Conservation (phyloP, 2,797 vertebrate genomes). For the Delichon dasypus region DNA sequence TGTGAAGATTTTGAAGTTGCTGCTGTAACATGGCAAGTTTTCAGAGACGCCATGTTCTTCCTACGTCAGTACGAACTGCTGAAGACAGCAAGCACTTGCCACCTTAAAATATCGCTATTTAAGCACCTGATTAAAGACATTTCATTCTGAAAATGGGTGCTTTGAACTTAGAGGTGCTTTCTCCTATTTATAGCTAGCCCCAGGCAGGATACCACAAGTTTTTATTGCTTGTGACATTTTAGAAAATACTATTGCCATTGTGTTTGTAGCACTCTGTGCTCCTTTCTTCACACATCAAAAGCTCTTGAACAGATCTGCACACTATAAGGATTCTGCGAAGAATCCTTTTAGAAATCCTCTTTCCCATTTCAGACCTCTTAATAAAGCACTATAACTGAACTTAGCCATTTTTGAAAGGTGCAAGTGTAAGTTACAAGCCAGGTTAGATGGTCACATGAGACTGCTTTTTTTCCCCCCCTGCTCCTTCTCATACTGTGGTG, state of each 20-base stretch:
- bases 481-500: neutral
- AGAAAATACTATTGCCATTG: neutral
- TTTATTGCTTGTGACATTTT: constrained; percentile 9
- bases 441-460: neutral
- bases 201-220: neutral
- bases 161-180: neutral
- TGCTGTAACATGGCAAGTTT: neutral
- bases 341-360: neutral
- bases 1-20: neutral
- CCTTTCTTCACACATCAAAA: neutral
- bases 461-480: accelerated
- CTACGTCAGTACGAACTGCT: neutral
- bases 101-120: neutral
- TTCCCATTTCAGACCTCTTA: neutral
- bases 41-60: neutral
- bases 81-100: neutral
- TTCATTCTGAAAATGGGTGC: neutral
- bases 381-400: neutral
- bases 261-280: neutral
- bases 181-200: neutral
- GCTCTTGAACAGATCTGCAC: neutral
- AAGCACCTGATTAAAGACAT: neutral
- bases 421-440: neutral
- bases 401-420: neutral
- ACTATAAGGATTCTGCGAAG: neutral